Conservation (phyloP, 2,797 vertebrate genomes). For the Chelmon rostratus region DNA sequence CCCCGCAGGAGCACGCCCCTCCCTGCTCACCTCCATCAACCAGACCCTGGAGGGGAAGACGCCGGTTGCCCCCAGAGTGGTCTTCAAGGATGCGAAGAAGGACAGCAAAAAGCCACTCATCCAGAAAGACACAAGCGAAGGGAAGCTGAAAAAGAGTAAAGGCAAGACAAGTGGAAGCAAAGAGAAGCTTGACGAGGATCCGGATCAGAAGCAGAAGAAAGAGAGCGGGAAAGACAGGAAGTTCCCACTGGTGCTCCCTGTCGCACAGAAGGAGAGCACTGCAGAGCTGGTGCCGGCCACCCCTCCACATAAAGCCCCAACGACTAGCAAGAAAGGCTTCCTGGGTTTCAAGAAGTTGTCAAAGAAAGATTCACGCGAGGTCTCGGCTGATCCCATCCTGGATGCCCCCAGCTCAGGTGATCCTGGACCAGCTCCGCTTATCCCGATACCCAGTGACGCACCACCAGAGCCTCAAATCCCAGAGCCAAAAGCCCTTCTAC, state of each 20-base stretch:
- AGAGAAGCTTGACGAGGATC: constrained; percentile 42
- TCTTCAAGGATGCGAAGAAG: constrained; percentile 84
- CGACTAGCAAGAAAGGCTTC: constrained; percentile 67
- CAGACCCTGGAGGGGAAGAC: constrained; percentile 68
- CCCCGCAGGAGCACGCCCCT: constrained; percentile 77
- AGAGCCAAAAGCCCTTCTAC: constrained; percentile 17
- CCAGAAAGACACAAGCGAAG: constrained; percentile 59
- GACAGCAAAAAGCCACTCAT: constrained; percentile 68
- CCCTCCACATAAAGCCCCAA: constrained; percentile 61
- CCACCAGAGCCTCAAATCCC: constrained; percentile 3
- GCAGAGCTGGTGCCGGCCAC: constrained; percentile 61
- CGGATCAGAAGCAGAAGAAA: constrained; percentile 72
- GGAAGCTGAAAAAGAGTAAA: constrained; percentile 61
- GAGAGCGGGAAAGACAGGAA: constrained; percentile 68
- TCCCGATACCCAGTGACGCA: constrained; percentile 42
- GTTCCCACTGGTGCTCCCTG: constrained; percentile 1
- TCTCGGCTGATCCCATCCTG: constrained; percentile 51
- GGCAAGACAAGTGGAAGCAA: constrained; percentile 60
- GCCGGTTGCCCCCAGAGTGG: constrained; percentile 67
- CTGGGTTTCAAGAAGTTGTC: constrained; percentile 64
- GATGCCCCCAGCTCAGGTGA: constrained; percentile 46
- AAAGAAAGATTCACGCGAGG: constrained; percentile 39
- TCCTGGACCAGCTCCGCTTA: constrained; percentile 49
- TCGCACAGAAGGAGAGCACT: constrained; percentile 15
- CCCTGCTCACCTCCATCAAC: constrained; percentile 80